Conservation (phyloP, 1,140 invertebrate genomes). For the Sycobia sp. region DNA sequence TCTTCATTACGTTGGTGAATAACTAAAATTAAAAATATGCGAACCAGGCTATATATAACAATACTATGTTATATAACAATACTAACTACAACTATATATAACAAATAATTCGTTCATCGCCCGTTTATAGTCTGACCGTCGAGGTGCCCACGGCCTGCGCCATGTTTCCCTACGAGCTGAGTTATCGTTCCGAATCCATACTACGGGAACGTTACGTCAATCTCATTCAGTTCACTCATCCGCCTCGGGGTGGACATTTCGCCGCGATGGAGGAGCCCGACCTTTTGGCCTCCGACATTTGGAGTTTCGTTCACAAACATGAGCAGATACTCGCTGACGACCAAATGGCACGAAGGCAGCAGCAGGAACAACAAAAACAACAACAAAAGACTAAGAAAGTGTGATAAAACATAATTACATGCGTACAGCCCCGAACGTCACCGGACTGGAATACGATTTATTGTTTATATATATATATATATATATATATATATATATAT, state of each 20-base stretch:
- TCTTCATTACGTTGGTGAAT: too few relatives aligned
- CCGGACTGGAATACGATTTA: too few relatives aligned
- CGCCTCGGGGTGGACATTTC: constrained; percentile 81
- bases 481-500: too few relatives aligned
- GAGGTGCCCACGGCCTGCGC: constrained; percentile 70
- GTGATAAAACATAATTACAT: too few relatives aligned
- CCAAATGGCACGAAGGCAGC: too few relatives aligned
- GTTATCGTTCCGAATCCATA: constrained; percentile 65
- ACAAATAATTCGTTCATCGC: too few relatives aligned
- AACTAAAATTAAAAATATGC: too few relatives aligned
- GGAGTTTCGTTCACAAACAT: constrained; percentile 53
- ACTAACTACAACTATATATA: too few relatives aligned
- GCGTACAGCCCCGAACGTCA: too few relatives aligned
- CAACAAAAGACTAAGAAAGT: constrained; percentile 10
- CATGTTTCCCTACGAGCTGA: constrained; percentile 69
- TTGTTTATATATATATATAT: too few relatives aligned
- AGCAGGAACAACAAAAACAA: neutral
- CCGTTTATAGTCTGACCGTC: constrained; percentile 62
- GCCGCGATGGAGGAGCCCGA: constrained; percentile 80
- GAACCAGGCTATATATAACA: too few relatives aligned
- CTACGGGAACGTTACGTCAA: constrained; percentile 68
- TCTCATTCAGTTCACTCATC: constrained; percentile 67
- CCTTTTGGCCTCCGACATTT: constrained; percentile 70
- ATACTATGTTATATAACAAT: too few relatives aligned
- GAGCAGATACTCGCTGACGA: constrained; percentile 33